Evolutionary conservation across 2,113 vertebrate genomes (phyloP).

Genomic region (Coptodon rendalli): DNA sequence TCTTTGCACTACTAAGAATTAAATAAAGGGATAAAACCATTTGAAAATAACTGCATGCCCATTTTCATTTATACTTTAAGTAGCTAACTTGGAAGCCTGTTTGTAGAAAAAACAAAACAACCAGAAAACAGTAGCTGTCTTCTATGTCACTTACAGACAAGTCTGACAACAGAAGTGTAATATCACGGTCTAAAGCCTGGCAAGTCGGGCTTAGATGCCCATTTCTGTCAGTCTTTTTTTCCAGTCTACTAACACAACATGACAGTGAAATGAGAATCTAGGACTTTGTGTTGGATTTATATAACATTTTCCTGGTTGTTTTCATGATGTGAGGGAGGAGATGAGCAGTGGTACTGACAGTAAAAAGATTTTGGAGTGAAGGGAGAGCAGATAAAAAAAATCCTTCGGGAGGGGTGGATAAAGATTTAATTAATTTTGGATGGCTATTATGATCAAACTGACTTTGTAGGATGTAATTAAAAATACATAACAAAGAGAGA

Average conservation of each 20-base stretch:
- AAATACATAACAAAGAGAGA: background rate
- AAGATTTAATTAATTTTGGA: background rate
- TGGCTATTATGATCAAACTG: background rate
- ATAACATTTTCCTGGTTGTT: conserved; percentile 13
- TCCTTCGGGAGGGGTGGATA: background rate
- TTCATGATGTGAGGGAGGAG: background rate
- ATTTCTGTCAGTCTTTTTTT: conserved; percentile 19
- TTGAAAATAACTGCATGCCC: background rate
- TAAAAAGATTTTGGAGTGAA: background rate
- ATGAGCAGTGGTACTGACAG: background rate
- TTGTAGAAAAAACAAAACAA: background rate
- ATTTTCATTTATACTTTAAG: background rate
- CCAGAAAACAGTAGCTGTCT: background rate
- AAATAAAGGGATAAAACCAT: background rate
- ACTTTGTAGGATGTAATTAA: background rate
- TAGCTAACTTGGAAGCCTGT: background rate
- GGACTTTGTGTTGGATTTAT: conserved; percentile 17
- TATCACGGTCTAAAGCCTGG: background rate
- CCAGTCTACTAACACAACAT: conserved; percentile 6
- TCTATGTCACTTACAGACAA: background rate
- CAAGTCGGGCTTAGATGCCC: background rate
- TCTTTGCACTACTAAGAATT: background rate
- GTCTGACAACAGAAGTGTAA: conserved; percentile 16
- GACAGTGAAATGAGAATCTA: conserved; percentile 14
- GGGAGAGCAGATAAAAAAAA: background rate